Base-by-base conservation (phyloP, 2,113 vertebrate genomes). In the Platysteira castanea region DNA sequence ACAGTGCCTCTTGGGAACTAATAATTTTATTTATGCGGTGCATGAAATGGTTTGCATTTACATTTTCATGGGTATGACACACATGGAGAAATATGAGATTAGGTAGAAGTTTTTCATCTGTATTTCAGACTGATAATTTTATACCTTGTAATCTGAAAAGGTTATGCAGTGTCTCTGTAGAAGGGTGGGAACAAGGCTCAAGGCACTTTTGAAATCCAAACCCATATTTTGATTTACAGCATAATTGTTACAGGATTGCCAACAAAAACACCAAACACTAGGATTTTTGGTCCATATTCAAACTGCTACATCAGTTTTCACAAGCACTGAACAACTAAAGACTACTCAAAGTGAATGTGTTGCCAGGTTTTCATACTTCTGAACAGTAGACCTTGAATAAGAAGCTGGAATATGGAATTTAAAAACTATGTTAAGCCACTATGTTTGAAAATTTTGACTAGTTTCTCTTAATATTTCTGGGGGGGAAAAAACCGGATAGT, bases 231-330 rank as follows among this genome's bases (percentile, higher is more conserved):
- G 67, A 88, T 93, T 93, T 90, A 84, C 39, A 84, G 52, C 35
- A 31, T 78, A 92, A 91, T 94, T 93, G 81, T 64, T 84, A 81
- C 68, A 81, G 41, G n/a, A 84, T 61, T 84, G 80, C 69, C 76
- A 92, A 89, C 17, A 84, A 60, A 93, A 95, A 80, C 52, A 88
- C 31, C 1, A 2, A 87, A 84, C 16, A 44, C 20, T 39, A 41
- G 44, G n/a, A 90, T 41, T 88, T 92, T 89, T 68, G 71, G 56
- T 78, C 23, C 23, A 17, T 78, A 90, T 78, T 96, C 92, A 95
- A 94, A 64, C 56, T 86, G 68, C 88, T 87, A 71, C 83, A 53
- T 88, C 50, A 92, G 71, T 96, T 94, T 97, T 93, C 64, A 70
- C 56, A 84, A 87, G 69, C 61, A 60, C 0, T 46, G 31, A 82